These are phyloP conservation scores for Drosophila kanapiae DNA, from an alignment of 1,140 invertebrate genomes.

Conservation along the genomic window DNA sequence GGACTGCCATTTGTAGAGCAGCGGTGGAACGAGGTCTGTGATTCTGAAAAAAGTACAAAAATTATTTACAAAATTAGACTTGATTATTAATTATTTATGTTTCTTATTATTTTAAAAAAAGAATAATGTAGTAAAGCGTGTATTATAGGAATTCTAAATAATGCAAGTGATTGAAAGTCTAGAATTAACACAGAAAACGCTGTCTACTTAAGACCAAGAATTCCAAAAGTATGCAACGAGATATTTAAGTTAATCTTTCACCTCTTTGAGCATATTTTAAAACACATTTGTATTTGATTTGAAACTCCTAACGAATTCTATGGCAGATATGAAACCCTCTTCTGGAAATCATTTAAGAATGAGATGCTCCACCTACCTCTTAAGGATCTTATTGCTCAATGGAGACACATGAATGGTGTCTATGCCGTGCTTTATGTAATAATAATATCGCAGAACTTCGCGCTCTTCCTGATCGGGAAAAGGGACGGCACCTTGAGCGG, in stretches of 20 bases:
- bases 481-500: slow-evolving; percentile 34
- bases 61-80: not conserved
- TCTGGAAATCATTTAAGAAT: no score
- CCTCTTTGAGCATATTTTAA: no score
- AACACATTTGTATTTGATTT: not conserved
- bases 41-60: slow-evolving; percentile 63
- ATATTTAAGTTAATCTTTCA: no score
- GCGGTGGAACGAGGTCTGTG: slow-evolving; percentile 85
- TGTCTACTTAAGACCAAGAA: not conserved
- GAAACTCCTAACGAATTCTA: not conserved
- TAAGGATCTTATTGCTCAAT: slow-evolving; percentile 88
- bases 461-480: slow-evolving; percentile 88
- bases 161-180: not conserved
- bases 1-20: slow-evolving; percentile 87
- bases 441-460: slow-evolving; percentile 93
- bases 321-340: not conserved
- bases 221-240: not conserved
- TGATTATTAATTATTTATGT: no score
- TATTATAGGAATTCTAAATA: no score
- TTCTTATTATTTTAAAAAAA: no score
- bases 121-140: no score
- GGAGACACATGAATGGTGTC: slow-evolving; percentile 94
- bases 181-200: no score
- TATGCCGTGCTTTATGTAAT: slow-evolving; percentile 95
- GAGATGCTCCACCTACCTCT: slow-evolving; percentile 85